Percentiles rank a stretch among this genome's conserved stretches.
phyloP scores from a whole-genome alignment of 2,797 vertebrate genomes.

The Staurois parvus region DNA sequence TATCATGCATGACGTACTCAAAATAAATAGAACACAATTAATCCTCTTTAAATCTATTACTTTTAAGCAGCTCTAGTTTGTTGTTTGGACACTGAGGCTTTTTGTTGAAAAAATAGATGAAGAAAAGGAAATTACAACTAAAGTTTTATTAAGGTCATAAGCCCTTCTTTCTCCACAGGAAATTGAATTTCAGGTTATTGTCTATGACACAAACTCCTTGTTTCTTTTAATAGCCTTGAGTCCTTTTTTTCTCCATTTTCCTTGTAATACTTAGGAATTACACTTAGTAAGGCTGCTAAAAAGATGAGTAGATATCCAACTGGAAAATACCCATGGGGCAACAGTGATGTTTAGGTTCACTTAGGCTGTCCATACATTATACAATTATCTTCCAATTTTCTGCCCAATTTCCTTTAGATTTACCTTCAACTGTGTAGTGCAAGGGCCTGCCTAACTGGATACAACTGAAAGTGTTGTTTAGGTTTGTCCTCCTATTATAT shows the following conservation, averaged over 20 bases:
- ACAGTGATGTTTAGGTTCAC: no score
- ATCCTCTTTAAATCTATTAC: background rate
- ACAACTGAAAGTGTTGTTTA: no score
- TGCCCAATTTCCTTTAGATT: no score
- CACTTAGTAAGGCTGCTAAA: background rate
- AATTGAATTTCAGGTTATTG: conserved; percentile 54
- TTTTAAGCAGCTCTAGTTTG: conserved; percentile 35
- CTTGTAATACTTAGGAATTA: background rate
- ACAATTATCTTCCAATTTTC: no score
- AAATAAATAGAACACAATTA: background rate
- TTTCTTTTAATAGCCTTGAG: conserved; percentile 17
- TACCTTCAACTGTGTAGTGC: no score
- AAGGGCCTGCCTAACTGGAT: no score
- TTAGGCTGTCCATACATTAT: no score
- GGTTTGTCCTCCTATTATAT: no score
- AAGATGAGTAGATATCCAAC: no score
- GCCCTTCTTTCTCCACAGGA: conserved; percentile 54
- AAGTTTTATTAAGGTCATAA: conserved; percentile 61
- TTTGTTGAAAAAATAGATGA: conserved; percentile 45
- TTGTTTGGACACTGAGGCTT: conserved; percentile 33
- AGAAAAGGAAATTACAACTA: conserved; percentile 58
- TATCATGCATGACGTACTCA: no score
- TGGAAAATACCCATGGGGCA: no score
- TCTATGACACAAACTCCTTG: conserved; percentile 36
- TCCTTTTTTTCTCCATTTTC: conserved; percentile 9